Base-by-base conservation (phyloP, 2,113 vertebrate genomes). In the Scytalopus superciliaris region DNA sequence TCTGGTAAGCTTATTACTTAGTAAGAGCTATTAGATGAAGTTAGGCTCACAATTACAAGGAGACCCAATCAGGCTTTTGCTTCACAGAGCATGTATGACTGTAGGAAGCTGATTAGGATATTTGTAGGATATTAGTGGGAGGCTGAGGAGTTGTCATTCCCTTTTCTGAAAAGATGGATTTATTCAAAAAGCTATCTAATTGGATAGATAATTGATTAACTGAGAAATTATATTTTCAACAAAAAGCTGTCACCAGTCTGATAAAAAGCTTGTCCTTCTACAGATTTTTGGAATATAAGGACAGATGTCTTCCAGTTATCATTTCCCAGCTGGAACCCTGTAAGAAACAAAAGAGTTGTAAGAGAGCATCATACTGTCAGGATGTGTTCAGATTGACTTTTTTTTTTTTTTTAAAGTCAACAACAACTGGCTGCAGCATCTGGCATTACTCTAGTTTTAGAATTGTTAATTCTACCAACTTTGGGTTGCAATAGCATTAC, bases 121-220 rank as follows among this genome's bases (percentile, higher is more conserved):
- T 95, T 97, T 94, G 94, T 87, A 95, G 86, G 86, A 90, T 96
- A 80, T 96, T 96, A 86, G 83, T 84, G 68, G 74, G 94, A 88
- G 86, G 69, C 66, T 88, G 68, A 93, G 87, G 49, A 93, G 64
- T 80, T 82, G 81, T 81, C 76, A 81, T 68, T 95, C 70, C 76
- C 30, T 57, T 87, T 93, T 93, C 53, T 84, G 79, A 87, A 91
- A 93, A 53, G 80, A 87, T 72, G 79, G 64, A 90, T 84, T 55
- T 95, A 84, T 91, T 84, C 62, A 93, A 19, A 96, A 91, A 69
- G 77, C 86, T 81, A 57, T 95, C 93, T 97, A 96, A 97, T 97
- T 94, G 79, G 84, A 94, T 96, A 92, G 69, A 94, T 96, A 94
- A 97, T 96, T 97, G 96, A 97, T 98, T 96, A 96, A 96, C 89